Evolutionary conservation across 2,113 vertebrate species (phyloP), one percentile per base, ranked within the genome.

Genomic region (Amphiprion ocellaris): DNA sequence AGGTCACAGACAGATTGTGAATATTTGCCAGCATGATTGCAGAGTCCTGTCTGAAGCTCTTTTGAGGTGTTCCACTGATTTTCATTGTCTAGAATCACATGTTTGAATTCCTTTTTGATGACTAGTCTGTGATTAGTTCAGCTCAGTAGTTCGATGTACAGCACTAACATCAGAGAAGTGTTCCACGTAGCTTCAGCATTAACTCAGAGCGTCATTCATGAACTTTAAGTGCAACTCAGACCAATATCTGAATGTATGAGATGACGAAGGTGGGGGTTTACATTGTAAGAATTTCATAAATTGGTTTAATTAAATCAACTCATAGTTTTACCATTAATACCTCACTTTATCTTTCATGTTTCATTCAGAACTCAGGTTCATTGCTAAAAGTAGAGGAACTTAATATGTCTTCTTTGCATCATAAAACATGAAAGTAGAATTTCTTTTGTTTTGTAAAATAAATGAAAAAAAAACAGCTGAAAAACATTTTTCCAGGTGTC

Each of bases 1-100:
- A 63, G 52, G 74, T 86, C 60, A 70, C 54, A 74, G 11, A 74
- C n/a, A n/a, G 14, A 41, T 6, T 71, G 61, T 73, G 55, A 79
- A 81, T 56, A 52, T 63, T 49, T 65, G 53, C 55, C 73, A 85
- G 86, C 89, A 86, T 84, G 86, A 44, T 49, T 21, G 30, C 24
- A 56, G n/a, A 21, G 28, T 73, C 53, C 28, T 16, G 12, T 44
- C 37, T 0, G 8, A 47, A 19, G 7, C 49, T 50, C 49, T 33
- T 8, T 0, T 39, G 59, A n/a, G 7, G 49, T 50, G 49, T 50
- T 50, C 15, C 2, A 8, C 4, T 15, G 56, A 10, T 46, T 15
- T 23, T 21, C 16, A 7, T 11, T 23, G 2, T 1, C 50, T 41
- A 55, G 16, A 33, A 46, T 41, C 49, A 37, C 46, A 17, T 23